These are phyloP conservation scores for Xerus rutilus DNA, from an alignment of 2,797 vertebrate species.

Conservation along the genomic window DNA sequence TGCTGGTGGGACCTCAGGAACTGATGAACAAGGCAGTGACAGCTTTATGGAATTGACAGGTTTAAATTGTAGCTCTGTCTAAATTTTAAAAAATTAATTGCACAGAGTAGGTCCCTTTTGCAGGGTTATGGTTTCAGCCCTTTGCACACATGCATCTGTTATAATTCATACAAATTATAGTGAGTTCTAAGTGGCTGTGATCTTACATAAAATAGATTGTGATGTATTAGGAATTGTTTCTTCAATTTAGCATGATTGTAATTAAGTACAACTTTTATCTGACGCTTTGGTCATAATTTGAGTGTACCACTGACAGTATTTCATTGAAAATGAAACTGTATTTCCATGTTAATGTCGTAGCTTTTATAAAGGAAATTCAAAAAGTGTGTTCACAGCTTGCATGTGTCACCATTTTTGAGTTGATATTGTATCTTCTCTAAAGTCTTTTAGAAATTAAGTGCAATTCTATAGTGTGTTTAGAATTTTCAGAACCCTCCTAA, in stretches of 20 bases:
- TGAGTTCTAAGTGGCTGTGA: neutral
- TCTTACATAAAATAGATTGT: neutral
- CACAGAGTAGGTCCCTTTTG: neutral
- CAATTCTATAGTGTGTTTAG: neutral
- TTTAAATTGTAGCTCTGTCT: neutral
- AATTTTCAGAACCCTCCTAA: neutral
- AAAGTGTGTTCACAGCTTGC: neutral
- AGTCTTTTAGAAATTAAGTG: slow-evolving; percentile 55
- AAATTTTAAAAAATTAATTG: neutral
- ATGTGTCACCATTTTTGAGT: neutral
- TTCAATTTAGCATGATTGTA: neutral
- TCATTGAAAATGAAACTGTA: slow-evolving; percentile 18
- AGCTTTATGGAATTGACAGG: neutral
- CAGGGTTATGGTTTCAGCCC: neutral
- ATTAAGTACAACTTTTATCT: neutral
- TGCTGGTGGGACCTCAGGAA: neutral
- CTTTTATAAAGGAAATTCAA: slow-evolving; percentile 54
- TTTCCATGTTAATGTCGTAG: neutral
- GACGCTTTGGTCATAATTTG: slow-evolving; percentile 30
- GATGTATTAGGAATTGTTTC: slow-evolving; percentile 3
- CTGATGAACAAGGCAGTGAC: neutral
- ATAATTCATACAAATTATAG: neutral
- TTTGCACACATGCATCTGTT: neutral
- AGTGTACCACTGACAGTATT: neutral
- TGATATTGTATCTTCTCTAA: slow-evolving; percentile 4